Evolutionary conservation across 2,797 vertebrate species (phyloP).

Genomic region (Myiotriccus ornatus): DNA sequence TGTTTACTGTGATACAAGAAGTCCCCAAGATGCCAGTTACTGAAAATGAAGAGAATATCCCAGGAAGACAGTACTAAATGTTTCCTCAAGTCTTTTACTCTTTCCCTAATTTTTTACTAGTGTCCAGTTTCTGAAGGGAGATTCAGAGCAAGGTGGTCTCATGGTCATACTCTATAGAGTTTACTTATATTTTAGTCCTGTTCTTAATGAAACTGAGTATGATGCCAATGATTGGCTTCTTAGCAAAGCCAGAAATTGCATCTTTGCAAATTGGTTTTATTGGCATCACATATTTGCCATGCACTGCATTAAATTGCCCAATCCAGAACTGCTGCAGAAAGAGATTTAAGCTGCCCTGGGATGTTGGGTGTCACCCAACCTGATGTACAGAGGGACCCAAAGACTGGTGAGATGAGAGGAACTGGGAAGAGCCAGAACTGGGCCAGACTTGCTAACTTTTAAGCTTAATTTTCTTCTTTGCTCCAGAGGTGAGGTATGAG

Average conservation of each 20-base stretch:
- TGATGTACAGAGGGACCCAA: accelerated
- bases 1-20: not conserved
- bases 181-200: not conserved
- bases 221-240: not conserved
- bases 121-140: not conserved
- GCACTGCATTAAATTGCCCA: not conserved
- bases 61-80: not conserved
- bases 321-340: not conserved
- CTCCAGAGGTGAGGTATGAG: not conserved
- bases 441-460: not conserved
- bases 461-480: not conserved
- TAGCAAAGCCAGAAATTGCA: not conserved
- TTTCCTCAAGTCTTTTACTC: not conserved
- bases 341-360: not conserved
- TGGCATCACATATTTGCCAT: not conserved
- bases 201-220: not conserved
- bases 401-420: not conserved
- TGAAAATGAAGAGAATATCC: not conserved
- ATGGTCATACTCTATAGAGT: not conserved
- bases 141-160: not conserved
- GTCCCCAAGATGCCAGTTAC: not conserved
- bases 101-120: accelerated
- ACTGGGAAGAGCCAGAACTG: not conserved
- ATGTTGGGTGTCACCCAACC: not conserved
- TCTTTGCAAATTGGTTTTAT: not conserved